phyloP scores from a whole-genome alignment of 2,113 vertebrate genomes.

The Opisthocomus hoazin region DNA sequence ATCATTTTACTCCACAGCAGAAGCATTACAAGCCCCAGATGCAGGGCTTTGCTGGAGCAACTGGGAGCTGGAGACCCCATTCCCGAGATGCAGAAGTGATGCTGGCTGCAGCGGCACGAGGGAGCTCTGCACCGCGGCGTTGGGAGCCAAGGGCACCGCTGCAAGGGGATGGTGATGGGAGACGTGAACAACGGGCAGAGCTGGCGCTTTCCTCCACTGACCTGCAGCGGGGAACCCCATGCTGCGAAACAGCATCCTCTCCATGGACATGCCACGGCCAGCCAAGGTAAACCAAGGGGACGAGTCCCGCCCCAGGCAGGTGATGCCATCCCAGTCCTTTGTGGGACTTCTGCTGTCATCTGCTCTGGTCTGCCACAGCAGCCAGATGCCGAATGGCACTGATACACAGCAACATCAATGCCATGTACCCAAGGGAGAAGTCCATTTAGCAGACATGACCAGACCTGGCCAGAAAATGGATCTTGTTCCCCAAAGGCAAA shows the following conservation, averaged over 20 bases:
- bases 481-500: neutral
- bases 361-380: neutral
- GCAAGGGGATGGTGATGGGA: neutral
- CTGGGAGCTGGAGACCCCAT: neutral
- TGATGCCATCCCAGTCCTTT: neutral
- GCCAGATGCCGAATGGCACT: neutral
- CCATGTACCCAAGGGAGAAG: neutral
- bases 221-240: accelerated
- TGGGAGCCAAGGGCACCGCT: neutral
- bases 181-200: neutral
- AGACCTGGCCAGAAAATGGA: neutral
- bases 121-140: accelerated
- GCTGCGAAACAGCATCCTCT: neutral
- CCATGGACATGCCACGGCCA: accelerated
- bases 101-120: accelerated
- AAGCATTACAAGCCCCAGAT: neutral
- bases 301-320: accelerated
- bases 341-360: neutral
- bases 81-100: neutral
- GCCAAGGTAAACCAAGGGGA: neutral
- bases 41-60: neutral
- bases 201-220: accelerated
- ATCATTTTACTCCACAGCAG: neutral
- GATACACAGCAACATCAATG: neutral
- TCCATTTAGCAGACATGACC: neutral